phyloP scores from a whole-genome alignment of 2,888 invertebrate genomes.

The Sesia apiformis region DNA sequence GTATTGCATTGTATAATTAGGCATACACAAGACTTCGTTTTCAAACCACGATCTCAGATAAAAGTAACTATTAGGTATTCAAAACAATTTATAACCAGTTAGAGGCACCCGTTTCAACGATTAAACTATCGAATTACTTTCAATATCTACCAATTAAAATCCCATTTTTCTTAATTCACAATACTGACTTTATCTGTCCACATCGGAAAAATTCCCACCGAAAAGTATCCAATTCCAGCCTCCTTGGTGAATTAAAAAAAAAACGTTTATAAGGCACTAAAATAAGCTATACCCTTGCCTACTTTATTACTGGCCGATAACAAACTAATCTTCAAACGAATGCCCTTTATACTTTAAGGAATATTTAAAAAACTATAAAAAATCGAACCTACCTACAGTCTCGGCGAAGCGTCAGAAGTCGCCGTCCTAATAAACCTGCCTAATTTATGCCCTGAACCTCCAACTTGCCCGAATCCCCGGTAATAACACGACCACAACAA shows the following conservation, averaged over 20 bases:
- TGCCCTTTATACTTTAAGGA: slow-evolving; percentile 26
- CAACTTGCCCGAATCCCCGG: slow-evolving; percentile 29
- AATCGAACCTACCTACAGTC: slow-evolving; percentile 19
- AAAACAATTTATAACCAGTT: too few species aligned
- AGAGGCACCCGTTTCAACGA: not conserved
- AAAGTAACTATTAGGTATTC: too few species aligned
- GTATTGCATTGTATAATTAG: too few species aligned
- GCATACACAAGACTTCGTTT: too few species aligned
- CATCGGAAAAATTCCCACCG: slow-evolving; percentile 28
- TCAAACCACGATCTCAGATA: too few species aligned
- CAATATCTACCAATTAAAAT: not conserved
- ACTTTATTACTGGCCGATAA: slow-evolving; percentile 59
- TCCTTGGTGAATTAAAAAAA: slow-evolving; percentile 21
- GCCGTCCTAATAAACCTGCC: slow-evolving; percentile 44
- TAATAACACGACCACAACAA: slow-evolving; percentile 49
- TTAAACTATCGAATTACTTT: not conserved
- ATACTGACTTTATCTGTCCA: slow-evolving; percentile 17
- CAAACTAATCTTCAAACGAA: slow-evolving; percentile 57
- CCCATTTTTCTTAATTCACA: slow-evolving; percentile 16
- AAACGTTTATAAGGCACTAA: slow-evolving; percentile 10
- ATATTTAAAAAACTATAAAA: slow-evolving; percentile 68
- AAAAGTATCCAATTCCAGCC: slow-evolving; percentile 19
- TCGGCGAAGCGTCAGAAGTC: slow-evolving; percentile 49
- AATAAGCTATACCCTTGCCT: slow-evolving; percentile 37
- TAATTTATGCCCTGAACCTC: slow-evolving; percentile 47